These are phyloP conservation scores for Heliconius charithonia DNA, from an alignment of 2,888 invertebrate species.

Conservation along the genomic window DNA sequence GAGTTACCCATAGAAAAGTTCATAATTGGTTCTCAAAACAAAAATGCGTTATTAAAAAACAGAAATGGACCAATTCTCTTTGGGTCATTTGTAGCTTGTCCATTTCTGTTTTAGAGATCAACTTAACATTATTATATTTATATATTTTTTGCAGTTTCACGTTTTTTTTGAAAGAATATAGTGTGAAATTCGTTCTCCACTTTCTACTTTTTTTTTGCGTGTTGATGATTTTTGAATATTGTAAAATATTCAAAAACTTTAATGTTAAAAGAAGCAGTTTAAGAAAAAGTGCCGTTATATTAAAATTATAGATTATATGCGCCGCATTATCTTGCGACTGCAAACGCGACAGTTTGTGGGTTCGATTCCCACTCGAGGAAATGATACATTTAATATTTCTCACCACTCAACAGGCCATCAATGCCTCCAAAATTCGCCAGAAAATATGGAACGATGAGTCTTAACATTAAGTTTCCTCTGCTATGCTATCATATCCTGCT, in stretches of 20 bases:
- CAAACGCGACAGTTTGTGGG: background rate
- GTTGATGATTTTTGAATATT: too few relatives aligned
- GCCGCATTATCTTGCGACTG: background rate
- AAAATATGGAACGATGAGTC: background rate
- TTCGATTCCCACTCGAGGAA: too few relatives aligned
- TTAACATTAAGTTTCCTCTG: background rate
- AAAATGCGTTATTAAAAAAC: conserved; percentile 66
- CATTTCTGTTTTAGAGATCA: conserved; percentile 52
- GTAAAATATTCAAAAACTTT: too few relatives aligned
- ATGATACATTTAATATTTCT: too few relatives aligned
- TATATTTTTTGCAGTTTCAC: background rate
- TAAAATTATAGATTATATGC: too few relatives aligned
- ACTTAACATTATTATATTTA: background rate
- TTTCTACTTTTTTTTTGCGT: too few relatives aligned
- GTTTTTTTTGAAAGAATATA: background rate
- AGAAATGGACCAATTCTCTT: conserved; percentile 68
- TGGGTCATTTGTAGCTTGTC: conserved; percentile 58
- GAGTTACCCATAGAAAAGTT: conserved; percentile 69
- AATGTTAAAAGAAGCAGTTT: too few relatives aligned
- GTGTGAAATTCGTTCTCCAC: too few relatives aligned
- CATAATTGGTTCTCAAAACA: conserved; percentile 81
- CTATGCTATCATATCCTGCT: background rate
- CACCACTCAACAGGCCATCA: background rate
- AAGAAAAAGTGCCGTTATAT: too few relatives aligned
- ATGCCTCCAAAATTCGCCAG: background rate